These are phyloP conservation scores for Aphodius sticticus DNA, from an alignment of 2,888 invertebrate species.

Conservation along the genomic window DNA sequence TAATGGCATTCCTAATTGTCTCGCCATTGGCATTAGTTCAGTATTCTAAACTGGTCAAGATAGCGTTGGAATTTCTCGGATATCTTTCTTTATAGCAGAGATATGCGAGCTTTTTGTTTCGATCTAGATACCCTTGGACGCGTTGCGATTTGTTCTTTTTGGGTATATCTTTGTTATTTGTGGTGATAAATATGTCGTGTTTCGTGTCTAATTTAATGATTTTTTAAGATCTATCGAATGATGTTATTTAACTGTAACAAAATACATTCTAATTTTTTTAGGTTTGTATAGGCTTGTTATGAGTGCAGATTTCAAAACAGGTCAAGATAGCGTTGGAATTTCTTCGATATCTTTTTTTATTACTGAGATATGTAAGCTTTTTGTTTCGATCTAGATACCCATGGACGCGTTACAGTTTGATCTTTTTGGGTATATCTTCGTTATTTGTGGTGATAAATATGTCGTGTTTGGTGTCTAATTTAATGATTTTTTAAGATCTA, in stretches of 20 bases:
- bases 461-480: background rate
- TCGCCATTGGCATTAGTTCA: no score
- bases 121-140: background rate
- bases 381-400: background rate
- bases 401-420: background rate
- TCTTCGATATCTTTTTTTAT: background rate
- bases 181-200: background rate
- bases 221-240: background rate
- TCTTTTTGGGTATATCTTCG: background rate
- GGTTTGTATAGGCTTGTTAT: background rate
- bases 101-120: background rate
- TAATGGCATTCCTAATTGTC: no score
- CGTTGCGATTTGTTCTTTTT: background rate
- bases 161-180: background rate
- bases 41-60: background rate
- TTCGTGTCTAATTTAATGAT: background rate
- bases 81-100: background rate
- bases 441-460: background rate
- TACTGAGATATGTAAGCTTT: background rate
- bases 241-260: background rate
- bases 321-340: background rate
- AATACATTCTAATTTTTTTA: no score
- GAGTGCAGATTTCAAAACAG: background rate
- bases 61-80: background rate
- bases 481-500: background rate